Conservation (phyloP, 1,140 invertebrate genomes). For the Lepidurus apus region DNA sequence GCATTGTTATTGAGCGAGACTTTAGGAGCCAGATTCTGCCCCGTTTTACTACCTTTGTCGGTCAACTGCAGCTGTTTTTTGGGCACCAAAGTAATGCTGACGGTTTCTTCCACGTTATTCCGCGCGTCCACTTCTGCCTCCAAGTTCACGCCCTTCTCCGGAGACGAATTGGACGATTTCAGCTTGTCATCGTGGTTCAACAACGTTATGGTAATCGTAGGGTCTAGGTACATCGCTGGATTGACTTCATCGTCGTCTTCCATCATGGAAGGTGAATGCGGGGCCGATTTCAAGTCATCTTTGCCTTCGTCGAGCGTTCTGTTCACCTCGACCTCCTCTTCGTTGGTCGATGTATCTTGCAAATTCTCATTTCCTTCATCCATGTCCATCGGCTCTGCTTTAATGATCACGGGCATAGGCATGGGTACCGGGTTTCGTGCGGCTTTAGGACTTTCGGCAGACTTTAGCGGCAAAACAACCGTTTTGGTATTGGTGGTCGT, state of each 20-base stretch:
- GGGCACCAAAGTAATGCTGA: slow-evolving; percentile 31
- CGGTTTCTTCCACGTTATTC: slow-evolving; percentile 29
- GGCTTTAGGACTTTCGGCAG: not conserved
- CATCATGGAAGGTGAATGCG: slow-evolving; percentile 16
- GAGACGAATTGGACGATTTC: slow-evolving; percentile 17
- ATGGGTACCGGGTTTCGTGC: not conserved
- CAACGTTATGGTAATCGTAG: slow-evolving; percentile 37
- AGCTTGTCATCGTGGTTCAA: slow-evolving; percentile 33
- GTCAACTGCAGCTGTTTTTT: slow-evolving; percentile 34
- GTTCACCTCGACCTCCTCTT: slow-evolving; percentile 17
- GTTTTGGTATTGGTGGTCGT: not conserved
- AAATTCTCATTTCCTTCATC: slow-evolving; percentile 29
- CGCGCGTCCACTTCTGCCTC: not conserved
- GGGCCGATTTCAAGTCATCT: slow-evolving; percentile 13
- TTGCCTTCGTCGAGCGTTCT: slow-evolving; percentile 33
- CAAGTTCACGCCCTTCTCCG: not conserved
- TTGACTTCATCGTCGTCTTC: slow-evolving; percentile 38
- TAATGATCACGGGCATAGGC: not conserved
- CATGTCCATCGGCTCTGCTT: slow-evolving; percentile 31
- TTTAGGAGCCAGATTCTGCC: not conserved
- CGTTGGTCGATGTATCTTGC: slow-evolving; percentile 23
- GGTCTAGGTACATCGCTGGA: slow-evolving; percentile 37
- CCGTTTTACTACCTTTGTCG: not conserved
- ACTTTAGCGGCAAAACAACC: not conserved
- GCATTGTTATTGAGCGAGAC: slow-evolving; percentile 5